Base-by-base conservation (phyloP, 2,888 invertebrate genomes). In the Xestia c-nigrum region DNA sequence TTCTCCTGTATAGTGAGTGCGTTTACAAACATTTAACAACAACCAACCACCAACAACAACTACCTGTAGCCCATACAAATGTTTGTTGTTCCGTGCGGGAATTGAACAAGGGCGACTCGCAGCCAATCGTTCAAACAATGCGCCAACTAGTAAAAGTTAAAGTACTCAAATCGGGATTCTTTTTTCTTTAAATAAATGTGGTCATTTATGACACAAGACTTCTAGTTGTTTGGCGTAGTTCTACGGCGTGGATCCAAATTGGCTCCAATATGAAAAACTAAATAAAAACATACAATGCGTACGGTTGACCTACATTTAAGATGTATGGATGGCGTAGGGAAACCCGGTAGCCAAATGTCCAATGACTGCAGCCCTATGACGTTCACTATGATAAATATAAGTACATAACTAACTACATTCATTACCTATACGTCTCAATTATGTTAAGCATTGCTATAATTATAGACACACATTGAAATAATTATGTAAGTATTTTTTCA, bases 401-500 rank as follows among this genome's bases (percentile, higher is more conserved):
- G 63, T 61, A 19, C 3, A 61, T 14, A 61, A 59, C 16, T 14
- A 59, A 59, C 31, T 24, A 59, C 59, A 59, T 59, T 55, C 57
- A 57, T 57, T 24, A 52, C 6, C 52, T 12, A 0, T 38, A 16
- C 38, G 14, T 63, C n/a, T 66, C 24, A 70, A 63, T 63, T 38
- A 57, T 76, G 66, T 76, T 67, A n/a, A 64, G 12, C 16, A 68
- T 76, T 70, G 43, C 38, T 65, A 61, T 77, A 72, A 66, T 61
- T 63, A 61, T 43, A 14, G 47, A 59, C n/a, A 57, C 52, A 67
- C 63, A 67, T 59, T 47, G 19, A 40, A 78, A 70, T 67, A 40
- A 63, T 57, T 63, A 50, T 78, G 63, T 79, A 64, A 68, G 40
- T 24, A n/a, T n/a, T n/a, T n/a, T n/a, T n/a, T n/a, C n/a, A n/a